These are phyloP conservation scores for Odocoileus virginianus DNA, from an alignment of 2,113 vertebrate genomes.

Conservation along the genomic window DNA sequence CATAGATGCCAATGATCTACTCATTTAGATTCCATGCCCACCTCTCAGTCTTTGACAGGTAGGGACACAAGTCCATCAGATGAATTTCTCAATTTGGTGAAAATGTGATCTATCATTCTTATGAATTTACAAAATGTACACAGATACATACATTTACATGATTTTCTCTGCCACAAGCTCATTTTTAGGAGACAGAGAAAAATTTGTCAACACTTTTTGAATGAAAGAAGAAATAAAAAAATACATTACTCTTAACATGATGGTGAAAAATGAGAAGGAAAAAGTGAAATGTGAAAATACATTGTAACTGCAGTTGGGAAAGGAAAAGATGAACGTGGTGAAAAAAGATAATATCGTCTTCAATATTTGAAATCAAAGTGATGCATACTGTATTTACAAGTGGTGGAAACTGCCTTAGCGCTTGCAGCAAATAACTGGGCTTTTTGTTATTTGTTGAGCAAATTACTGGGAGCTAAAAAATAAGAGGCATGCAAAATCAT, in stretches of 20 bases:
- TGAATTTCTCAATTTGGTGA: neutral
- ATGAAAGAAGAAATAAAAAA: neutral
- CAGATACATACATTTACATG: neutral
- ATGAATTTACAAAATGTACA: neutral
- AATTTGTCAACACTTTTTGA: neutral
- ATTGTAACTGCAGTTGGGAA: neutral
- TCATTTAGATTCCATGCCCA: neutral
- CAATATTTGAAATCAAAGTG: neutral
- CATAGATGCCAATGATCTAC: neutral
- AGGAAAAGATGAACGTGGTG: neutral
- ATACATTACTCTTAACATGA: neutral
- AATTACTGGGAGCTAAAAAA: conserved; percentile 67
- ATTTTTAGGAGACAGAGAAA: neutral
- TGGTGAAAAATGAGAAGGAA: neutral
- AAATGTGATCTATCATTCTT: neutral
- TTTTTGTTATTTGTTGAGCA: conserved; percentile 71
- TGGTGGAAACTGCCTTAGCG: neutral
- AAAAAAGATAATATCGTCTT: neutral
- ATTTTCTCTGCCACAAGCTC: neutral
- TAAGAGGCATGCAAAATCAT: conserved; percentile 64
- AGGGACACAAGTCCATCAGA: neutral
- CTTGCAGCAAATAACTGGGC: conserved; percentile 33
- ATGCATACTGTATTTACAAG: neutral
- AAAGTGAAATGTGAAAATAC: neutral
- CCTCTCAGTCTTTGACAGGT: neutral